Percentiles rank a stretch among this genome's conserved stretches.
These are phyloP conservation scores for Neoitamus cyanurus DNA, from an alignment of 2,888 invertebrate genomes.

Conservation along the genomic window DNA sequence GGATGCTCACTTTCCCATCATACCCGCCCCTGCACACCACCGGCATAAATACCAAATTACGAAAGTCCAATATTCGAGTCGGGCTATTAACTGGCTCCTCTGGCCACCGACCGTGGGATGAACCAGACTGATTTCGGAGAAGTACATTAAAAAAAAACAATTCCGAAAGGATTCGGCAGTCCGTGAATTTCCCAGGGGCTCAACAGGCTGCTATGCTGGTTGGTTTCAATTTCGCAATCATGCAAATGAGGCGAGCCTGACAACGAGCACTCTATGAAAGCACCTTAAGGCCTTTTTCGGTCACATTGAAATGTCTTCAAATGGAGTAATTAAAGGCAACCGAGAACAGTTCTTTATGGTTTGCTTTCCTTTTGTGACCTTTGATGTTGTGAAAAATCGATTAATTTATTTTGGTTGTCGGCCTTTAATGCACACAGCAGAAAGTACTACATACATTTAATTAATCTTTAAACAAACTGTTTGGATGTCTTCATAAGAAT, in stretches of 20 bases:
- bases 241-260: neutral
- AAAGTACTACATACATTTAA: too few species aligned
- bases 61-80: neutral
- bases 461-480: too few species aligned
- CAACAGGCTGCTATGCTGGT: neutral
- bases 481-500: too few species aligned
- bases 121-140: neutral
- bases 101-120: neutral
- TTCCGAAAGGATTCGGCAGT: neutral
- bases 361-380: neutral
- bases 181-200: neutral
- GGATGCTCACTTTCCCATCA: neutral
- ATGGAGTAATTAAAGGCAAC: neutral
- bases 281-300: neutral
- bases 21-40: neutral
- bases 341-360: neutral
- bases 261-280: neutral
- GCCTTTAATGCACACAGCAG: neutral
- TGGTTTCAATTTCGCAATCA: neutral
- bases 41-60: neutral
- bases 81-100: neutral
- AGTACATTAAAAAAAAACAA: neutral
- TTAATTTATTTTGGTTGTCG: neutral
- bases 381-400: neutral
- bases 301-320: neutral